A percentile compares a stretch with the other conserved stretches of the same genome.
Conservation (phyloP, 2,888 invertebrate genomes). For the Meta bourneti region DNA sequence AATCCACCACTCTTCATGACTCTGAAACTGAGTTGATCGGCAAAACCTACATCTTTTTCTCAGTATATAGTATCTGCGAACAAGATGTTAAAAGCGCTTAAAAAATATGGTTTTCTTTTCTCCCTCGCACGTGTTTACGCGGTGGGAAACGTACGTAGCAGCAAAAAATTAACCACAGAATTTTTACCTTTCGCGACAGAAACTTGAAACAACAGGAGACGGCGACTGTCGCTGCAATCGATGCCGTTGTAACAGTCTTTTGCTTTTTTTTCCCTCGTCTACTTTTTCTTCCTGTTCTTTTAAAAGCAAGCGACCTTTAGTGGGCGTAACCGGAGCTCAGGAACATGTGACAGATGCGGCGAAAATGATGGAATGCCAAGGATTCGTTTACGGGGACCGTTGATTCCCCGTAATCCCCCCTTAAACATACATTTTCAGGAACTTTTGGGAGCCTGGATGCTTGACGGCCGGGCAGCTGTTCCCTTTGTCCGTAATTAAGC, state of each 20-base stretch:
- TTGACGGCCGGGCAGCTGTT: constrained; percentile 41
- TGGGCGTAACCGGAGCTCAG: constrained; percentile 45
- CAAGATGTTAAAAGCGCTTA: too few relatives aligned
- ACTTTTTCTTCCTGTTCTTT: neutral
- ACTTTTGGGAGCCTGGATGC: constrained; percentile 6
- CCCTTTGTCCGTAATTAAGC: constrained; percentile 59
- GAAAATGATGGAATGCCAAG: constrained; percentile 66
- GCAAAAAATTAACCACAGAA: neutral
- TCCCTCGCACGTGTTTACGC: neutral
- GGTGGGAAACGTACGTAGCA: neutral
- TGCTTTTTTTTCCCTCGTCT: constrained; percentile 23
- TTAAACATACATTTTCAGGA: constrained; percentile 52
- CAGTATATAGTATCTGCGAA: too few relatives aligned
- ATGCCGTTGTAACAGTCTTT: neutral
- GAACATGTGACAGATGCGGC: constrained; percentile 60
- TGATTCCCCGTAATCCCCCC: neutral
- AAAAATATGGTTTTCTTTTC: too few relatives aligned
- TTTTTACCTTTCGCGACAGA: constrained; percentile 22
- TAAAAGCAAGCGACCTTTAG: constrained; percentile 2
- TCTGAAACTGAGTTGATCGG: too few relatives aligned
- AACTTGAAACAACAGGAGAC: constrained; percentile 13
- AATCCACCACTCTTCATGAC: too few relatives aligned
- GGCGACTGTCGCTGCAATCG: constrained; percentile 15
- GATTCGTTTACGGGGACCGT: constrained; percentile 50
- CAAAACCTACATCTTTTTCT: too few relatives aligned